Conservation (phyloP, 2,888 invertebrate species). For the Calliphora vomitoria region DNA sequence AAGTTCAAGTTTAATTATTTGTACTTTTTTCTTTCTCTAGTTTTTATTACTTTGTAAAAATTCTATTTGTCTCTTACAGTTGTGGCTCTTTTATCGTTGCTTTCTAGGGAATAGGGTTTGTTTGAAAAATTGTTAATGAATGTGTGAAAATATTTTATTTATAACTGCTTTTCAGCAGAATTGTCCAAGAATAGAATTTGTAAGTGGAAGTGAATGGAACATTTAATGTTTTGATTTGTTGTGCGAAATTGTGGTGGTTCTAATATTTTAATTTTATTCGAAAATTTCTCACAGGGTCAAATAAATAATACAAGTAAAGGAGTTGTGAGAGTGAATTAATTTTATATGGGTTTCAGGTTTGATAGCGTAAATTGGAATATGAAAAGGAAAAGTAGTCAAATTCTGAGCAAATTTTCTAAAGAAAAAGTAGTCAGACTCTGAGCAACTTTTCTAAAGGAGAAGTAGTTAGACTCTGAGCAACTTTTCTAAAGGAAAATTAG, state of each 20-base stretch:
- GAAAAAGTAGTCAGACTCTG: too few species aligned
- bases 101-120: conserved; percentile 48
- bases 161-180: conserved; percentile 48
- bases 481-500: too few species aligned
- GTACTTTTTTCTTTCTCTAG: conserved; percentile 29
- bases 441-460: too few species aligned
- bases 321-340: neutral
- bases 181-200: conserved; percentile 38
- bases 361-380: too few species aligned
- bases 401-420: too few species aligned
- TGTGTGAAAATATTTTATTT: conserved; percentile 66
- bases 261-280: neutral
- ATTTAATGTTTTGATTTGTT: conserved; percentile 41
- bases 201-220: conserved; percentile 1
- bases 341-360: too few species aligned
- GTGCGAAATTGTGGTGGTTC: conserved; percentile 6
- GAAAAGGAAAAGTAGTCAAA: too few species aligned
- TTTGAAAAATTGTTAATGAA: conserved; percentile 53
- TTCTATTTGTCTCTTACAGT: conserved; percentile 45
- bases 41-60: conserved; percentile 56
- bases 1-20: conserved; percentile 74
- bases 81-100: neutral
- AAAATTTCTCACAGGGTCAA: conserved; percentile 50
- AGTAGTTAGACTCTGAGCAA: too few species aligned
- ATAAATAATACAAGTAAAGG: conserved; percentile 14